Percentiles rank a stretch among this genome's conserved stretches.
Conservation (phyloP, 1,140 invertebrate genomes). For the Chymomyza costata region DNA sequence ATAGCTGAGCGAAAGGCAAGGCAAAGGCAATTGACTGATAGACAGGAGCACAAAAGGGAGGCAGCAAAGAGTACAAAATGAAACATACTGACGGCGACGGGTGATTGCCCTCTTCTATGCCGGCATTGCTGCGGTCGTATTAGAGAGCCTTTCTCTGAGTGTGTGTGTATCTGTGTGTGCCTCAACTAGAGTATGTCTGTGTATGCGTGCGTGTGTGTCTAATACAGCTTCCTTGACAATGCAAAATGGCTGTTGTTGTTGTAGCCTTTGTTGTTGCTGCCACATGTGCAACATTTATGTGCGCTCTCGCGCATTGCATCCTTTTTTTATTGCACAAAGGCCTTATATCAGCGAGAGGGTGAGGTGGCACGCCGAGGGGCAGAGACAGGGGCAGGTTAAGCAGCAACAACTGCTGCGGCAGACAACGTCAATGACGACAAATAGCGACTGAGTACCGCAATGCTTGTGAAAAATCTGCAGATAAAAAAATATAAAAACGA, state of each 20-base stretch:
- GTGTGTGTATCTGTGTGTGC: conserved; percentile 3
- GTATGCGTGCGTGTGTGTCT: conserved; percentile 19
- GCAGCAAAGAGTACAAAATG: neutral
- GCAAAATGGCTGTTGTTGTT: too few species aligned
- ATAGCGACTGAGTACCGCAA: too few species aligned
- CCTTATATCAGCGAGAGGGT: neutral
- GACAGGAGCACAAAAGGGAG: conserved; percentile 5
- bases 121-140: conserved; percentile 47
- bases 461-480: too few species aligned
- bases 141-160: conserved; percentile 13
- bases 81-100: conserved; percentile 25
- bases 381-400: neutral
- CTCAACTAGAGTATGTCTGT: neutral
- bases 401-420: conserved; percentile 12
- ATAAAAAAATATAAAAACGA: too few species aligned
- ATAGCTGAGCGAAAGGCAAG: conserved; percentile 10
- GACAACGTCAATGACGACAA: too few species aligned
- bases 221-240: too few species aligned
- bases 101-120: conserved; percentile 71
- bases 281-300: conserved; percentile 53
- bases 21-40: conserved; percentile 1
- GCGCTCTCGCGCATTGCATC: conserved; percentile 64
- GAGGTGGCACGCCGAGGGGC: neutral
- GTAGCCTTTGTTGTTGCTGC: conserved; percentile 19
- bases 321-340: conserved; percentile 59